A percentile compares a stretch with the other conserved stretches of the same genome.
Conservation (phyloP, 2,888 invertebrate species). For the Linnaemya vulpina region DNA sequence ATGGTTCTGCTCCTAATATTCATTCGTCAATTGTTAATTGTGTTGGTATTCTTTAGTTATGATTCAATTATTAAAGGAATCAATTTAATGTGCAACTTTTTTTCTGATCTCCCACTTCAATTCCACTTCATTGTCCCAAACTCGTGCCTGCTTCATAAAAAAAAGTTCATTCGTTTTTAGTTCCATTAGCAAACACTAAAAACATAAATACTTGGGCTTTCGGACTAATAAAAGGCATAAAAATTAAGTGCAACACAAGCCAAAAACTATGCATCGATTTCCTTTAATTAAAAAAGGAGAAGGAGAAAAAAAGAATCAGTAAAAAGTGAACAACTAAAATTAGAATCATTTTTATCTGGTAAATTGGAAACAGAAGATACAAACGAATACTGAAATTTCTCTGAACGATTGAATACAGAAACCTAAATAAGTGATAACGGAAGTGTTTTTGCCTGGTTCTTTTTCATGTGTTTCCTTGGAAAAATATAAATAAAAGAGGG, state of each 20-base stretch:
- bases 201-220: not conserved
- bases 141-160: not conserved
- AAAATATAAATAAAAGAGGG: too few relatives aligned
- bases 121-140: not conserved
- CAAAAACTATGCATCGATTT: not conserved
- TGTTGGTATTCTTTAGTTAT: constrained; percentile 9
- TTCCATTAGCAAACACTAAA: constrained; percentile 6
- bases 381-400: not conserved
- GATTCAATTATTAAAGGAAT: constrained; percentile 49
- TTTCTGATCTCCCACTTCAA: not conserved
- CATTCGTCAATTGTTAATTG: not conserved
- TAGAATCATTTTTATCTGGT: not conserved
- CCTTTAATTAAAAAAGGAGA: not conserved
- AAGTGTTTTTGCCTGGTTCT: too few relatives aligned
- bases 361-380: not conserved
- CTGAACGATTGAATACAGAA: not conserved
- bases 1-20: not conserved
- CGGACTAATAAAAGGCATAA: not conserved
- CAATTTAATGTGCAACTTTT: not conserved
- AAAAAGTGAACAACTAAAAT: not conserved
- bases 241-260: not conserved
- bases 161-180: constrained; percentile 8
- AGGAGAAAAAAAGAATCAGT: not conserved
- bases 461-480: too few relatives aligned
- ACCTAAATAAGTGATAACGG: not conserved